Evolutionary conservation across 2,797 vertebrate species (phyloP).

Genomic region (Miichthys miiuy): DNA sequence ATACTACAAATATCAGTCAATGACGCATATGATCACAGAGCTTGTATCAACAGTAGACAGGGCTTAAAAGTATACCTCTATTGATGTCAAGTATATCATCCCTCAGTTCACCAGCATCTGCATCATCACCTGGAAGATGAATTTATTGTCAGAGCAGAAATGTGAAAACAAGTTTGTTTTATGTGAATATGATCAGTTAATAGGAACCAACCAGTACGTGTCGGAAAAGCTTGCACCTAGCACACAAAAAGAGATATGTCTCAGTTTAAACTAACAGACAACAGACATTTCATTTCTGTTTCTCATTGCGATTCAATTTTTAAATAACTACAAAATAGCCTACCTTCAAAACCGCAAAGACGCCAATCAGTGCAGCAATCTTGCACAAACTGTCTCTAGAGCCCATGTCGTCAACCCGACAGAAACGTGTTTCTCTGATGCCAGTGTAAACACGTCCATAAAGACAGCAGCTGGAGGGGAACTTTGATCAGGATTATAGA

Average conservation of each 20-base stretch:
- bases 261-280: neutral
- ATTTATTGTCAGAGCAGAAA: neutral
- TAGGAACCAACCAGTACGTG: slow-evolving; percentile 60
- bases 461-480: slow-evolving; percentile 42
- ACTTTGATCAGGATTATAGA: slow-evolving; percentile 74
- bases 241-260: slow-evolving; percentile 21
- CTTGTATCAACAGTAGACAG: neutral
- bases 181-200: neutral
- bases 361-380: slow-evolving; percentile 49
- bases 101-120: slow-evolving; percentile 81
- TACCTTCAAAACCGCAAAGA: slow-evolving; percentile 73
- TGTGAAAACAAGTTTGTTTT: neutral
- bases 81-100: slow-evolving; percentile 92
- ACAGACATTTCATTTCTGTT: neutral
- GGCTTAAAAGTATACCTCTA: slow-evolving; percentile 76
- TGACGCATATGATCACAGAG: neutral
- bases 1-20: neutral
- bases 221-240: slow-evolving; percentile 74
- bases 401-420: slow-evolving; percentile 62
- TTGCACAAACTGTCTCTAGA: slow-evolving; percentile 28
- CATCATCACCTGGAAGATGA: slow-evolving; percentile 71
- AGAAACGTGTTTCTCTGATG: slow-evolving; percentile 16
- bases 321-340: neutral
- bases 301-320: neutral
- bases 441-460: slow-evolving; percentile 39